These are phyloP conservation scores for Xanthorhoe spadicearia DNA, from an alignment of 2,888 invertebrate species.

Conservation along the genomic window DNA sequence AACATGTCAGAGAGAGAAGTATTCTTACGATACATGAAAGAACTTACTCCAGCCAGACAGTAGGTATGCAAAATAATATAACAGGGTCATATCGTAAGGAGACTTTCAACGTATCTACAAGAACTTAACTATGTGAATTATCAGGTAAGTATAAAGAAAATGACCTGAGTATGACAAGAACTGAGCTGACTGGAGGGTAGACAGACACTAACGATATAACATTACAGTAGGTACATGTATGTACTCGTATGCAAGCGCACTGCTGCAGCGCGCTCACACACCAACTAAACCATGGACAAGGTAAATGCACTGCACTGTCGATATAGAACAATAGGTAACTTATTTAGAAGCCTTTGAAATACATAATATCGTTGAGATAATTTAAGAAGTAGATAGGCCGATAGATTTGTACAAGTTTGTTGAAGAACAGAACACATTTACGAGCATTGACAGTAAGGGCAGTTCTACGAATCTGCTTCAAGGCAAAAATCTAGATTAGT, in stretches of 20 bases:
- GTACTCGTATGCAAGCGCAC: background rate
- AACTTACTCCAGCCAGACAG: background rate
- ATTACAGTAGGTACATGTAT: too few relatives aligned
- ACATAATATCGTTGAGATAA: background rate
- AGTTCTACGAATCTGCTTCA: background rate
- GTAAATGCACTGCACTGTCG: background rate
- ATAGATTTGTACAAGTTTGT: background rate
- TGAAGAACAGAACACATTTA: background rate
- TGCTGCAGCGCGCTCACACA: background rate
- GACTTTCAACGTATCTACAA: background rate
- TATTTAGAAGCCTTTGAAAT: background rate
- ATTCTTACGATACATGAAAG: background rate
- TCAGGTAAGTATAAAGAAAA: background rate
- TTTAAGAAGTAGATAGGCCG: background rate
- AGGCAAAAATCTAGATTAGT: background rate
- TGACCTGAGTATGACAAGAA: background rate
- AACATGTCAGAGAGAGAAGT: slow-evolving; percentile 3
- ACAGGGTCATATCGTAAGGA: background rate
- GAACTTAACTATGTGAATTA: background rate
- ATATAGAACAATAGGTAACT: background rate
- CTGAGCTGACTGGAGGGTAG: background rate
- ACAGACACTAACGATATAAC: background rate
- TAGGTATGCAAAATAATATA: background rate
- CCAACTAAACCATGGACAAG: background rate
- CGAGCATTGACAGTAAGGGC: background rate